A percentile compares a stretch with the other conserved stretches of the same genome.
Evolutionary conservation across 2,113 vertebrate genomes (phyloP).

Genomic region (Phaetusa simplex): DNA sequence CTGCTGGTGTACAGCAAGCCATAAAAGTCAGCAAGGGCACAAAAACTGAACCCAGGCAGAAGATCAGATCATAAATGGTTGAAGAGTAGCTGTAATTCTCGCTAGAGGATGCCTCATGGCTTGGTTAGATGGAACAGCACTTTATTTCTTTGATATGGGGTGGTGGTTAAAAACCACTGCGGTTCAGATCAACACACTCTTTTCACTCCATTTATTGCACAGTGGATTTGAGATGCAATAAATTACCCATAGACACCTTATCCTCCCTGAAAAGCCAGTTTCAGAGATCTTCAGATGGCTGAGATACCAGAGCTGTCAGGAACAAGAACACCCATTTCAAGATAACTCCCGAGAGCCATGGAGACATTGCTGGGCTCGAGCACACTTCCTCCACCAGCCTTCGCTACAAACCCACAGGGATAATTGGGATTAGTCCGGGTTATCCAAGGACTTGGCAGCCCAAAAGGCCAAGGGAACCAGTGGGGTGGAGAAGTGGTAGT

Average conservation of each 20-base stretch:
- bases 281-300: neutral
- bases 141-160: neutral
- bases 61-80: neutral
- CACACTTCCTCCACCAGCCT: neutral
- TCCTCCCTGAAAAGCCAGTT: neutral
- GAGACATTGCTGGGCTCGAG: neutral
- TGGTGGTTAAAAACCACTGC: neutral
- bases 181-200: accelerated
- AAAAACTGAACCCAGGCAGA: neutral
- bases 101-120: neutral
- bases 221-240: neutral
- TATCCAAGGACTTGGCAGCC: neutral
- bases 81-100: neutral
- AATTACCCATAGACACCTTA: neutral
- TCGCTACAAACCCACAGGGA: neutral
- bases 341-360: neutral
- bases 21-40: neutral
- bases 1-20: neutral
- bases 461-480: neutral
- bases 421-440: neutral
- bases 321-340: neutral
- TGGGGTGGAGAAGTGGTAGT: neutral
- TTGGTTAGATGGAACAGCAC: neutral
- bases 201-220: neutral
- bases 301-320: neutral